Base-by-base conservation (phyloP, 1,140 invertebrate species). In the Oreohelix idahoensis region DNA sequence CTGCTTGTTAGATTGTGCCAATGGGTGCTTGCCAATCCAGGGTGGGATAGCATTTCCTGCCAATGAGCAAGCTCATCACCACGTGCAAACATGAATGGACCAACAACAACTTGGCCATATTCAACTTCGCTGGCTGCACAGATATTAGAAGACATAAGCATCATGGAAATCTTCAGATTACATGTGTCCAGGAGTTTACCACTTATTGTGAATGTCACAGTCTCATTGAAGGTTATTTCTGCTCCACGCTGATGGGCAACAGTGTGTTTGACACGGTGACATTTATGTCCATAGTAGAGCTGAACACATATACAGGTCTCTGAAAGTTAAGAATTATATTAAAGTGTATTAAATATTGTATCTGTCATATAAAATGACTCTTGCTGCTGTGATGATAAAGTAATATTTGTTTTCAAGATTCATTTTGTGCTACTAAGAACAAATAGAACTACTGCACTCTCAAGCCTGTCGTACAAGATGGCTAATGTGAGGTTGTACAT, bases 11-110 rank as follows among this genome's bases (percentile, higher is more conserved):
- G 83, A 42, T 81, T 71, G 66, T 92, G 91, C 89, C 90, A 91
- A 32, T 83, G 86, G 11, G 86, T 85, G 1, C 89, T 77, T 4
- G 87, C 38, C 15, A 81, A 82, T 58, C 88, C 85, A 23, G 90
- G 88, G 36, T 91, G 88, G 15, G 88, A 84, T 35, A 90, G 36
- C 89, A 92, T 91, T 78, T 93, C 91, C 81, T 93, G 92, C 92
- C 92, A 92, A 80, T 93, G 92, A 26, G 89, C 82, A 13, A 93
- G 86, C 42, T 89, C 90, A 49, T 91, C 89, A 1, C 92, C 92
- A 23, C 91, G 85, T 1, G 91, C 89, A 81, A 89, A 92, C 91
- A 92, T 92, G 77, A 92, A 92, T 1, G 92, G 89, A 26, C 92
- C 92, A 29, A 92, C 75, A 20, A 88, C 84, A 20, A 89, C 85